Evolutionary conservation across 1,140 invertebrate species (phyloP), one percentile per base, ranked within the genome.

Genomic region (Nylanderia fulva): DNA sequence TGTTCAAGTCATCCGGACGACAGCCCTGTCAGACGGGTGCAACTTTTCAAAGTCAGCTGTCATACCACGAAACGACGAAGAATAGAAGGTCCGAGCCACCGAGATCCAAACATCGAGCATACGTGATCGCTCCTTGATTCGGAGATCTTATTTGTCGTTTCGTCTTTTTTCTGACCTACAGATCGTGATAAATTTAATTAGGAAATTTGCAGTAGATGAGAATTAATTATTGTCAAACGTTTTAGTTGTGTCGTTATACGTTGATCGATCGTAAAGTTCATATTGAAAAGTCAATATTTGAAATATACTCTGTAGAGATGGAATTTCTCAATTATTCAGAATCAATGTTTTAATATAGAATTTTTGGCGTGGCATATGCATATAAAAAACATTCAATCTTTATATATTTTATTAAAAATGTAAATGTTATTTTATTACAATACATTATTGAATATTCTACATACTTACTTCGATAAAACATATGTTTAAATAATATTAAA

Each of bases 31-130:
- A 85, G 90, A 92, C 91, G 85, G 91, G 91, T 91, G 91, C 91
- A 92, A 91, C 90, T 92, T 92, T 86, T 92, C 91, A 92, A 92
- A 91, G 90, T 92, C 90, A 91, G 85, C 75, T 90, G 88, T 90
- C 88, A 89, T 82, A 85, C 64, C 63, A 86, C 36, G 82, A 72
- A 89, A 85, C 66, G 87, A 64, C 63, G 83, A 77, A 84, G 85
- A 90, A 90, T 87, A 87, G 88, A 87, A 77, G 82, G 71, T 58
- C 74, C 60, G 54, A 82, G 85, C 85, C 75, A 86, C 85, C 72
- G 86, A 86, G 84, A 86, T 42, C 87, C 24, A 85, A 45, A 42
- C 77, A 56, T 42, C 48, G 52, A 58, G 39, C 29, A 52, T 29
- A 42, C 61, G 52, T 61, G 29, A 45, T 61, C 74, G 60, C 29